These are phyloP conservation scores for Zalophus californianus DNA, from an alignment of 2,797 vertebrate genomes.

Conservation along the genomic window DNA sequence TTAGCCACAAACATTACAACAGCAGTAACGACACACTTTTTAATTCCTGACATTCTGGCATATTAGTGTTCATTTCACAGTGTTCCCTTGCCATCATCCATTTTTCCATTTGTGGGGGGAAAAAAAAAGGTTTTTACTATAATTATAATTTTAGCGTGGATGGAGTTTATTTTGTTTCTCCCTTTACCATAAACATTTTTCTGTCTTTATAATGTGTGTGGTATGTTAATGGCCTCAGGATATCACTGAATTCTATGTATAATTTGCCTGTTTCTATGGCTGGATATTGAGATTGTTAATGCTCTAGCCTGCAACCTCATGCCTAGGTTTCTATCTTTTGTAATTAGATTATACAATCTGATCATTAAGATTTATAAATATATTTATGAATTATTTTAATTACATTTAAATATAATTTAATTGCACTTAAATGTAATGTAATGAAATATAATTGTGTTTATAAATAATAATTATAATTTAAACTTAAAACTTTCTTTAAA, in stretches of 20 bases:
- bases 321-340: not conserved
- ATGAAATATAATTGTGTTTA: not conserved
- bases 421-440: not conserved
- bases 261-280: not conserved
- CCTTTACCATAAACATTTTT: not conserved
- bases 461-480: not conserved
- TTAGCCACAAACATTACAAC: not conserved
- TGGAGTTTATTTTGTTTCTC: slow-evolving; percentile 16
- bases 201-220: not conserved
- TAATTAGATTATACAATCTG: not conserved
- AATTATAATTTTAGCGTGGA: not conserved
- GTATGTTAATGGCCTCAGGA: not conserved
- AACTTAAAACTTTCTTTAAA: not conserved
- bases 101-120: not conserved
- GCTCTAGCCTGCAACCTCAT: not conserved
- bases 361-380: not conserved
- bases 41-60: not conserved
- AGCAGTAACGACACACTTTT: not conserved
- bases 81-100: not conserved
- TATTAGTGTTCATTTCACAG: not conserved
- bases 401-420: not conserved
- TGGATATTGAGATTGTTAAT: slow-evolving; percentile 25
- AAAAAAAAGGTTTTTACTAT: not conserved
- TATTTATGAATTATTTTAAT: not conserved
- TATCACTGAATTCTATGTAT: not conserved